phyloP scores from a whole-genome alignment of 2,797 vertebrate species.

The Danio albolineatus region DNA sequence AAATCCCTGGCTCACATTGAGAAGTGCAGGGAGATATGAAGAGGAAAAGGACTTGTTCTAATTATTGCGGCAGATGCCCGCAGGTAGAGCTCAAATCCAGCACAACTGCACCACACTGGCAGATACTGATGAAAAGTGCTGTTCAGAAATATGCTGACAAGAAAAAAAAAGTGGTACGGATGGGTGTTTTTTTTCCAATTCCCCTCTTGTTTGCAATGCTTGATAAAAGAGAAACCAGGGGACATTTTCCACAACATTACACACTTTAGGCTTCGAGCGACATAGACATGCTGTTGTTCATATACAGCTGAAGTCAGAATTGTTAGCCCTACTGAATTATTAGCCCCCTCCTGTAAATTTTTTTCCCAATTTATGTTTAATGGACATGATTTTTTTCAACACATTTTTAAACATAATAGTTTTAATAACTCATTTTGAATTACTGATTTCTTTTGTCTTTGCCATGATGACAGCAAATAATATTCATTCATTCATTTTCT shows the following conservation, averaged over 20 bases:
- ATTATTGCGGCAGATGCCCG: conserved; percentile 51
- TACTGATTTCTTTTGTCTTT: too few species aligned
- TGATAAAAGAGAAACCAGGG: conserved; percentile 15
- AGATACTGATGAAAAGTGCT: conserved; percentile 50
- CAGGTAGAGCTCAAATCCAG: conserved; percentile 46
- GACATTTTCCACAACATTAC: too few species aligned
- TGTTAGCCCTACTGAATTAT: too few species aligned
- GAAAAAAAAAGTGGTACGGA: neutral
- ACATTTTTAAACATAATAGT: too few species aligned
- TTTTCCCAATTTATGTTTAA: too few species aligned
- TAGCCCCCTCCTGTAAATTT: too few species aligned
- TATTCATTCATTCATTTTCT: too few species aligned
- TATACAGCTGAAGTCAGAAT: too few species aligned
- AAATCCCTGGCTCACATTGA: conserved; percentile 70
- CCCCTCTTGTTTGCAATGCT: conserved; percentile 26
- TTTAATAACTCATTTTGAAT: too few species aligned
- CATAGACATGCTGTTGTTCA: conserved; percentile 30
- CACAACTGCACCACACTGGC: conserved; percentile 38
- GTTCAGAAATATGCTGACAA: conserved; percentile 45
- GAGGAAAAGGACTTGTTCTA: conserved; percentile 48
- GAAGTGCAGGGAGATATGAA: conserved; percentile 65
- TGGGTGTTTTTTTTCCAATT: neutral
- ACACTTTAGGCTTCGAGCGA: conserved; percentile 10
- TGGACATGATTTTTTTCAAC: too few species aligned
- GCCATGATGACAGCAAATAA: too few species aligned